A percentile compares a stretch with the other conserved stretches of the same genome.
These are phyloP conservation scores for Lumbricus terrestris DNA, from an alignment of 2,888 invertebrate species.

Conservation along the genomic window DNA sequence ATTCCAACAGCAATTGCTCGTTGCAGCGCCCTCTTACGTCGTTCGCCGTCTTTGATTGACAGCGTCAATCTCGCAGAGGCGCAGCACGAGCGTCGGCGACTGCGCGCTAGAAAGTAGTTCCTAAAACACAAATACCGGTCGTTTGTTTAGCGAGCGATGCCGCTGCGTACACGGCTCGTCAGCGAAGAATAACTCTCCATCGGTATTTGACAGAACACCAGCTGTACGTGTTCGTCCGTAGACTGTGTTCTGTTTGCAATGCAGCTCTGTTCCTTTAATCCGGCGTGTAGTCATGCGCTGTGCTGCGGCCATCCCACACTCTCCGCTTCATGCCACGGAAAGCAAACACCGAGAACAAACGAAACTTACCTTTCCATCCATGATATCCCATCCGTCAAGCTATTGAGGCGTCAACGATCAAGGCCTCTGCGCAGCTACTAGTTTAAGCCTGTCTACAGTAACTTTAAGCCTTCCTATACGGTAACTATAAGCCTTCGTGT, in stretches of 20 bases:
- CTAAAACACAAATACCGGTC: not conserved
- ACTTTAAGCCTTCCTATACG: no score
- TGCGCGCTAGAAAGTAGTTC: not conserved
- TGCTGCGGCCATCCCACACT: not conserved
- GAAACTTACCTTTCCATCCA: not conserved
- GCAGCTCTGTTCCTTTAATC: not conserved
- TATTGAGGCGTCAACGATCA: not conserved
- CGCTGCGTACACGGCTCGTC: not conserved
- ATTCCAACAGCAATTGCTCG: not conserved
- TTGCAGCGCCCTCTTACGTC: not conserved
- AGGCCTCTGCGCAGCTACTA: no score
- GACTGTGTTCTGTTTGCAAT: not conserved
- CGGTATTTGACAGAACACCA: not conserved
- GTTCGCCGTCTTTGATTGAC: not conserved
- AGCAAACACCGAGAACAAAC: not conserved
- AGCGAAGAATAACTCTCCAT: not conserved
- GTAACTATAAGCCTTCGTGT: not conserved
- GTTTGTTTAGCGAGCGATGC: not conserved
- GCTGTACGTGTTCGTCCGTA: not conserved
- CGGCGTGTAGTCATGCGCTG: not conserved
- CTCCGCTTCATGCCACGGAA: not conserved
- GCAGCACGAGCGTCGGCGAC: not conserved
- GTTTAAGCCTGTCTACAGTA: no score
- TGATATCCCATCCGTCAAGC: not conserved
- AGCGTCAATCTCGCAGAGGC: not conserved